Base-by-base conservation (phyloP, 2,113 vertebrate species). In the Plecturocebus donacophilus region DNA sequence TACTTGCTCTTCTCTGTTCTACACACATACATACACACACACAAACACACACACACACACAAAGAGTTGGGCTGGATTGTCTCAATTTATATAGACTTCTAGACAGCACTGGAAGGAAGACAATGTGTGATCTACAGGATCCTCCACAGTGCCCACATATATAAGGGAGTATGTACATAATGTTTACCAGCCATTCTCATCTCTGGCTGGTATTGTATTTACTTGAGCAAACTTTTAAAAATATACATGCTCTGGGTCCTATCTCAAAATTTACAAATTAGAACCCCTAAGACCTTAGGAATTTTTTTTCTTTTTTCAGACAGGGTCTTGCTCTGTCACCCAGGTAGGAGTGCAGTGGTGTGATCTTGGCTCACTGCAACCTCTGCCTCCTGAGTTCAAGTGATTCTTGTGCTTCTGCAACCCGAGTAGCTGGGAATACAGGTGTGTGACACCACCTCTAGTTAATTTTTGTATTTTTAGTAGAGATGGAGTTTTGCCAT, bases 201-300 rank as follows among this genome's bases (percentile, higher is more conserved):
- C 4, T 17, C 42, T 27, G 13, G 61, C 25, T 83, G 47, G 14
- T 42, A 84, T 32, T 66, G n/a, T 25, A 79, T 16, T 92, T 70
- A 85, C 54, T 54, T 82, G 66, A 35, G 16, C 11, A 92, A 64
- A 8, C 73, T 96, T 94, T 73, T 16, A 85, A 94, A 94, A 56
- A 64, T 66, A n/a, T 14, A 87, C 21, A 70, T 81, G 42, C 42
- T 82, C 82, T 70, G 64, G 71, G 20, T 47, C 32, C 32, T 81
- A 85, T n/a, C 25, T 23, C 42, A 32, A 54, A 86, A 92, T 19
- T 64, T 45, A 92, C 38, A 70, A 87, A 90, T 81, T 35, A 81
- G 35, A 81, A 73, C 1, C 1, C 0, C 11, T 9, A 80, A 4
- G 21, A 68, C 32, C 56, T 13, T 32, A 64, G 61, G 27, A 64